Evolutionary conservation across 92 coral and sea anemone species (phyloP).

Genomic region (Isaurus tuberculatus): DNA sequence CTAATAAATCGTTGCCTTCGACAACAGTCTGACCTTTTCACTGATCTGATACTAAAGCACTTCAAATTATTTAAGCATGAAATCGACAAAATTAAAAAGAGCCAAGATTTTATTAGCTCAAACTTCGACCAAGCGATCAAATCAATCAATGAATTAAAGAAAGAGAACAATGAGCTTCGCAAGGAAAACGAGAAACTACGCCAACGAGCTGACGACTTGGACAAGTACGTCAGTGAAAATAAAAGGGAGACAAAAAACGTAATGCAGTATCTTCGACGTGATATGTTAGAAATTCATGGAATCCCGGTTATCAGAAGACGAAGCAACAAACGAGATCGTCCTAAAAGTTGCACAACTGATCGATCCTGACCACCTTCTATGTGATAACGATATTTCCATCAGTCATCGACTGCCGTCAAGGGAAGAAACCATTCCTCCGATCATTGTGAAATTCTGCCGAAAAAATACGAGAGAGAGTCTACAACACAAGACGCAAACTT

Average conservation of each 20-base stretch:
- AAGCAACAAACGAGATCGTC: conserved; percentile 35
- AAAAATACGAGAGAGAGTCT: conserved; percentile 23
- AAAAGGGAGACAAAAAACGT: conserved; percentile 22
- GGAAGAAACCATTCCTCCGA: conserved; percentile 12
- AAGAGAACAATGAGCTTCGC: conserved; percentile 41
- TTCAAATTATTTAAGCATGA: conserved; percentile 16
- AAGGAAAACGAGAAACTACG: conserved; percentile 4
- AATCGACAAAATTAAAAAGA: conserved; percentile 26
- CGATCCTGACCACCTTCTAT: conserved; percentile 29
- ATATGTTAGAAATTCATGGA: conserved; percentile 45
- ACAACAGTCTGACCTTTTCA: conserved; percentile 40
- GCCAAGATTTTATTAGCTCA: conserved; percentile 23
- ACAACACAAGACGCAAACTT: conserved; percentile 13
- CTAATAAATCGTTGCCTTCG: conserved; percentile 18
- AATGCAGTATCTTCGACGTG: conserved; percentile 39
- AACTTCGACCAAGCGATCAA: conserved; percentile 29
- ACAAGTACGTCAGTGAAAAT: background rate
- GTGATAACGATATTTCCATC: conserved; percentile 39
- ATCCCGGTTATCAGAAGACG: conserved; percentile 38
- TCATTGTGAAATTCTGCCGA: conserved; percentile 31
- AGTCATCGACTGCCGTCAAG: conserved; percentile 43
- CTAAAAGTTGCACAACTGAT: conserved; percentile 30
- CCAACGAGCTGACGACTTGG: background rate
- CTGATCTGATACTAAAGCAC: conserved; percentile 15
- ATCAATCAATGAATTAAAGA: background rate